phyloP scores from a whole-genome alignment of 2,113 vertebrate genomes.

The Cynopterus brachyotis region DNA sequence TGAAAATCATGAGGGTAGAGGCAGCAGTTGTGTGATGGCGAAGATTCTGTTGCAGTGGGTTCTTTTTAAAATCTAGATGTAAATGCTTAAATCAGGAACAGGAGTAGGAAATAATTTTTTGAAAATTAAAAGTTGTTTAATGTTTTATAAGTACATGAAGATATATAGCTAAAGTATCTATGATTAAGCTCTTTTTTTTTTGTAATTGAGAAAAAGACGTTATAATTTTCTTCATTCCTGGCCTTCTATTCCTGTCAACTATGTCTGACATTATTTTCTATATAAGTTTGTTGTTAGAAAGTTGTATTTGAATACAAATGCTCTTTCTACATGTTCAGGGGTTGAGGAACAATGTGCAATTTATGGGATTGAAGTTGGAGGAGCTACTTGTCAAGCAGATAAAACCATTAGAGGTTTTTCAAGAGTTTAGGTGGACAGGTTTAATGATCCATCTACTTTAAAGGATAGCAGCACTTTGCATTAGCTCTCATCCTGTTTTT shows the following conservation, averaged over 20 bases:
- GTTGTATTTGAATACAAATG: neutral
- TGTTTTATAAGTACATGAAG: neutral
- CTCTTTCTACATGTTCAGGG: neutral
- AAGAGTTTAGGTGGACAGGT: neutral
- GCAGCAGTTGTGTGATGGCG: neutral
- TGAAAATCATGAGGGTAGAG: constrained; percentile 15
- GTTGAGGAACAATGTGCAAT: neutral
- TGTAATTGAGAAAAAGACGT: neutral
- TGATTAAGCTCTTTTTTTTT: neutral
- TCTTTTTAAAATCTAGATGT: neutral
- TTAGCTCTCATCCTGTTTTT: neutral
- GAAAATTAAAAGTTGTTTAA: neutral
- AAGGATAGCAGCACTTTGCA: neutral
- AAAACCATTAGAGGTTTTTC: neutral
- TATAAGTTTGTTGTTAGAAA: neutral
- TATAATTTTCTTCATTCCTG: neutral
- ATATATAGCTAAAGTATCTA: neutral
- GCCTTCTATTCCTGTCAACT: neutral
- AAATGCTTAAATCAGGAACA: constrained; percentile 11
- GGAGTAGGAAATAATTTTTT: constrained; percentile 24
- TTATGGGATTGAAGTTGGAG: neutral
- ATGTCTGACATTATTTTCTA: neutral
- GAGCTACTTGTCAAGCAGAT: neutral
- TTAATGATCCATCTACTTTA: neutral
- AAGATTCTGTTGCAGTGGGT: neutral